Evolutionary conservation across 2,888 invertebrate genomes (phyloP), one percentile per base, ranked within the genome.

Genomic region (Callimorpha dominula): DNA sequence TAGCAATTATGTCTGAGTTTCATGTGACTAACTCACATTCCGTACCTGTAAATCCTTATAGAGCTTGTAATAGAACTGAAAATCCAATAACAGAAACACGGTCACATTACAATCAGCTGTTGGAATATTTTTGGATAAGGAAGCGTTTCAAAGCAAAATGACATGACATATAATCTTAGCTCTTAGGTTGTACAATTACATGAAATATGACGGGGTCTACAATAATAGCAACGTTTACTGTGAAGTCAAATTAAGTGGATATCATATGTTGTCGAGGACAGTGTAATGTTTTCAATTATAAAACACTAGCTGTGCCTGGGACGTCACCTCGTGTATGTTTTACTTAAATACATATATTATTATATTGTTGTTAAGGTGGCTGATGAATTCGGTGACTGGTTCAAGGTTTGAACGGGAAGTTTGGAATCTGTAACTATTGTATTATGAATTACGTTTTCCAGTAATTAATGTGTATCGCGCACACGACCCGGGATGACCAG

Each of bases 1-100:
- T 87, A 83, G 85, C 87, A 88, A 46, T 87, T 86, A 86, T 82
- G 86, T 84, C 81, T 84, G 80, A 78, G 74, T 78, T 81, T 81
- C 79, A 70, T 72, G 79, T 79, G 72, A 74, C 71, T 68, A 75
- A 75, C 72, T 72, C 20, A 70, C 43, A 75, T 68, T 72, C 40
- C 54, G 31, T 71, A 68, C 64, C 43, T 43, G 31, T 12, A 70
- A 66, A 64, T 50, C 71, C 78, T 81, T 71, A 12, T 0, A 31
- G 0, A 9, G 31, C 17, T 67, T 20, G 50, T 14, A 8, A 71
- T 74, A 77, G 69, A 74, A 77, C 67, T 70, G 62, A 78, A 74
- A 78, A 66, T 81, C 42, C 67, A 49, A 68, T 49, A 54, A 64
- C 40, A 66, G 49, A 1, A n/a, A 40, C 9, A 17, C 40, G 5